phyloP scores from a whole-genome alignment of 2,888 invertebrate species.

The Eledona agricola region DNA sequence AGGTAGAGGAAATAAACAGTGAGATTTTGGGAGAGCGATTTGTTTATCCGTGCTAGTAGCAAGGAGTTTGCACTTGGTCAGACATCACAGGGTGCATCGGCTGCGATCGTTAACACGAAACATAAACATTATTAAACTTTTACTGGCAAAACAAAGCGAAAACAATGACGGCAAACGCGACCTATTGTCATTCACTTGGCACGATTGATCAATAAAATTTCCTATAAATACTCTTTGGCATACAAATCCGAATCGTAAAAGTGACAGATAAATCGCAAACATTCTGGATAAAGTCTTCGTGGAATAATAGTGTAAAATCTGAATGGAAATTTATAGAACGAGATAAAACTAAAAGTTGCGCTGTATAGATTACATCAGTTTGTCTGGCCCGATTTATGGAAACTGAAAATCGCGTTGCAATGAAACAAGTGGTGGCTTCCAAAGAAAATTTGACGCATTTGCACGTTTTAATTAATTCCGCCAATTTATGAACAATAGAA shows the following conservation, averaged over 20 bases:
- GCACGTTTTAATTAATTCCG: too few relatives aligned
- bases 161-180: slow-evolving; percentile 24
- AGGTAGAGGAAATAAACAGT: slow-evolving; percentile 25
- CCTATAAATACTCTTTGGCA: slow-evolving; percentile 27
- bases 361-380: too few relatives aligned
- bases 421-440: too few relatives aligned
- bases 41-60: slow-evolving; percentile 20
- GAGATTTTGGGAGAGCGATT: slow-evolving; percentile 7
- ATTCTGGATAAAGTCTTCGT: not conserved
- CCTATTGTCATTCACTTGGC: slow-evolving; percentile 22
- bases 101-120: slow-evolving; percentile 10
- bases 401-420: too few relatives aligned
- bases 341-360: too few relatives aligned
- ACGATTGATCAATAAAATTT: slow-evolving; percentile 26
- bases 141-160: slow-evolving; percentile 22
- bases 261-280: slow-evolving; percentile 21
- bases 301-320: slow-evolving; percentile 3
- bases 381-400: too few relatives aligned
- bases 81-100: slow-evolving; percentile 10
- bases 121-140: slow-evolving; percentile 14
- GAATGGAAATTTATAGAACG: not conserved
- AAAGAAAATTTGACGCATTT: too few relatives aligned
- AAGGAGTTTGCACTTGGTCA: slow-evolving; percentile 14
- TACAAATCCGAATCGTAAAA: slow-evolving; percentile 16
- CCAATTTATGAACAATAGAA: too few relatives aligned